Evolutionary conservation across 2,888 invertebrate species (phyloP).

Genomic region (Horisme vitalbata): DNA sequence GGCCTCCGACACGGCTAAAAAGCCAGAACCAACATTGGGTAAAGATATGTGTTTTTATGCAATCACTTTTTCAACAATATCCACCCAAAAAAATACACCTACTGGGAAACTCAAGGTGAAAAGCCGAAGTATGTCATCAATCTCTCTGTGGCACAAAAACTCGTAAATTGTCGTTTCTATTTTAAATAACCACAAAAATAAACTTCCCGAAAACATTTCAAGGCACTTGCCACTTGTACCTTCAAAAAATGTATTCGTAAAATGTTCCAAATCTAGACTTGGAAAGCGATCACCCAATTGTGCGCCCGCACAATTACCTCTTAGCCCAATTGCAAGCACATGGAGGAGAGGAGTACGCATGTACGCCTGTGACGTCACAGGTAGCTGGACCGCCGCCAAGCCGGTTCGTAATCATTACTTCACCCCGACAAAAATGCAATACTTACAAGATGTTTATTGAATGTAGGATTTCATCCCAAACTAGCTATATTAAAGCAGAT

Average conservation of each 20-base stretch:
- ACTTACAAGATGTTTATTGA: constrained; percentile 9
- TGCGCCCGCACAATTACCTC: constrained; percentile 13
- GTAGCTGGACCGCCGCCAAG: constrained; percentile 19
- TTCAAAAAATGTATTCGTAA: too few species aligned
- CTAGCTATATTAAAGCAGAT: too few species aligned
- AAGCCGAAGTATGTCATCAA: constrained; percentile 20
- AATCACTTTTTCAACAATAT: constrained; percentile 1
- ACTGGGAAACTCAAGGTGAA: constrained; percentile 31
- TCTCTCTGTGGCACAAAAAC: constrained; percentile 20
- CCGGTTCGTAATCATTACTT: constrained; percentile 17
- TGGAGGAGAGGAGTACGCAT: constrained; percentile 10
- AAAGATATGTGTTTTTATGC: too few species aligned
- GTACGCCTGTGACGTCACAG: constrained; percentile 29
- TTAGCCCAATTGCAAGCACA: constrained; percentile 26
- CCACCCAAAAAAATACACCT: constrained; percentile 3
- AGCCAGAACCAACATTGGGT: too few species aligned
- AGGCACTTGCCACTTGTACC: too few species aligned
- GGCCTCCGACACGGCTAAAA: too few species aligned
- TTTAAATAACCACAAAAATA: constrained; percentile 8
- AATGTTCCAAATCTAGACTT: too few species aligned
- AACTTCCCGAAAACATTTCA: background rate
- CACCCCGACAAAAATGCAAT: constrained; percentile 9
- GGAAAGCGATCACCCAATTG: background rate
- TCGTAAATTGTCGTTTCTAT: constrained; percentile 22
- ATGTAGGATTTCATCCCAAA: background rate